Conservation (phyloP, 1,140 invertebrate species). For the Lordiphosa collinella region DNA sequence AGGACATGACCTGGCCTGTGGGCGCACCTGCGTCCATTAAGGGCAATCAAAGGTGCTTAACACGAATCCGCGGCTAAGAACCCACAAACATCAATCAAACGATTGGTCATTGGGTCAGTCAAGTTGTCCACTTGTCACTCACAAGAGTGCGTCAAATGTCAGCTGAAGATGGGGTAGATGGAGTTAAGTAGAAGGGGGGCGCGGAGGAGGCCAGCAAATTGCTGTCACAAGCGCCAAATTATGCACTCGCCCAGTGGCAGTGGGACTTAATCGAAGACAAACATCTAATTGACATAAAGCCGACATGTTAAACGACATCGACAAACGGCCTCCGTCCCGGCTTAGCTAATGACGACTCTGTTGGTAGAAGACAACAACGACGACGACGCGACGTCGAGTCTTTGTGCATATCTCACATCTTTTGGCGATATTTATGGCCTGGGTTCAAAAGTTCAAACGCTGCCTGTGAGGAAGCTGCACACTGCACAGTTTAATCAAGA, state of each 20-base stretch:
- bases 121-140: constrained; percentile 26
- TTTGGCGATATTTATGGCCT: constrained; percentile 65
- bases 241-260: constrained; percentile 51
- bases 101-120: constrained; percentile 48
- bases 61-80: constrained; percentile 22
- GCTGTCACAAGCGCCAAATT: constrained; percentile 72
- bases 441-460: constrained; percentile 62
- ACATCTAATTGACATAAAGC: constrained; percentile 76
- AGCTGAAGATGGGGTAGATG: background rate
- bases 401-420: constrained; percentile 56
- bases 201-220: constrained; percentile 49
- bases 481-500: constrained; percentile 56
- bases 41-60: constrained; percentile 63
- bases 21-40: constrained; percentile 28
- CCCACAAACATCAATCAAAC: constrained; percentile 39
- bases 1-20: too few species aligned
- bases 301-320: constrained; percentile 66
- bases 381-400: constrained; percentile 26
- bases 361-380: constrained; percentile 3
- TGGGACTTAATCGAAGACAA: constrained; percentile 66
- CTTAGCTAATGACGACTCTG: constrained; percentile 52
- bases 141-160: constrained; percentile 32
- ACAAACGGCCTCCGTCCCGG: constrained; percentile 27
- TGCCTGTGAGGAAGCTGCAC: constrained; percentile 17
- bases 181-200: background rate